Evolutionary conservation across 1,140 invertebrate genomes (phyloP).

Genomic region (Leptinotarsa undecemlineata): DNA sequence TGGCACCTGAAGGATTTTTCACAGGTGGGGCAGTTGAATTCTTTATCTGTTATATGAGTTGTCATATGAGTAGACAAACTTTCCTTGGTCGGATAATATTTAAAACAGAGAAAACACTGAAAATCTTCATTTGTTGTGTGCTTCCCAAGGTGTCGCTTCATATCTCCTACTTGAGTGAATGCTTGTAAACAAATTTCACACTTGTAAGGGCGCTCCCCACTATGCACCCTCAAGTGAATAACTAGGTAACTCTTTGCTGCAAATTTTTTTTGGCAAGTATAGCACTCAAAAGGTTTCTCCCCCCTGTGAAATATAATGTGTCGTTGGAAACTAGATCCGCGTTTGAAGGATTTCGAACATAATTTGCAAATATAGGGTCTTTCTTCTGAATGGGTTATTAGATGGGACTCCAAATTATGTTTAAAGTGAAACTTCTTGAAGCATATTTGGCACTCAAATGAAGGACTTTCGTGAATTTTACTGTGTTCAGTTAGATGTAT

Average conservation of each 20-base stretch:
- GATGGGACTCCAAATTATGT: neutral
- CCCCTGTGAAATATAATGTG: slow-evolving; percentile 40
- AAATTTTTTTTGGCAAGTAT: slow-evolving; percentile 40
- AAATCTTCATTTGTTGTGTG: slow-evolving; percentile 59
- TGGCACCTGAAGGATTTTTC: neutral
- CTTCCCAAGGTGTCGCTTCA: slow-evolving; percentile 58
- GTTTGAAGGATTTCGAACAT: neutral
- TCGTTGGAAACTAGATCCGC: slow-evolving; percentile 48
- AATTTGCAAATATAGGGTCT: slow-evolving; percentile 50
- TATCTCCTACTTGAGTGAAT: slow-evolving; percentile 41
- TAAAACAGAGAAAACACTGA: slow-evolving; percentile 59
- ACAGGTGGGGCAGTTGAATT: slow-evolving; percentile 40
- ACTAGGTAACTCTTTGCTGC: slow-evolving; percentile 30
- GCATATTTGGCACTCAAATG: neutral
- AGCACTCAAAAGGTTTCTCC: slow-evolving; percentile 35
- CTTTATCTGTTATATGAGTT: slow-evolving; percentile 60
- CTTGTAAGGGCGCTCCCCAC: slow-evolving; percentile 14
- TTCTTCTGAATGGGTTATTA: slow-evolving; percentile 48
- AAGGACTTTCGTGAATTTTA: neutral
- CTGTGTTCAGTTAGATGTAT: neutral
- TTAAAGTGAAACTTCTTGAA: neutral
- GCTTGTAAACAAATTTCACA: slow-evolving; percentile 40
- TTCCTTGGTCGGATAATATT: slow-evolving; percentile 64
- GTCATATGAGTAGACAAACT: slow-evolving; percentile 64
- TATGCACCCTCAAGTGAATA: slow-evolving; percentile 23